Evolutionary conservation across 1,140 invertebrate species (phyloP), one percentile per base, ranked within the genome.

Genomic region (Meloidogyne exigua): DNA sequence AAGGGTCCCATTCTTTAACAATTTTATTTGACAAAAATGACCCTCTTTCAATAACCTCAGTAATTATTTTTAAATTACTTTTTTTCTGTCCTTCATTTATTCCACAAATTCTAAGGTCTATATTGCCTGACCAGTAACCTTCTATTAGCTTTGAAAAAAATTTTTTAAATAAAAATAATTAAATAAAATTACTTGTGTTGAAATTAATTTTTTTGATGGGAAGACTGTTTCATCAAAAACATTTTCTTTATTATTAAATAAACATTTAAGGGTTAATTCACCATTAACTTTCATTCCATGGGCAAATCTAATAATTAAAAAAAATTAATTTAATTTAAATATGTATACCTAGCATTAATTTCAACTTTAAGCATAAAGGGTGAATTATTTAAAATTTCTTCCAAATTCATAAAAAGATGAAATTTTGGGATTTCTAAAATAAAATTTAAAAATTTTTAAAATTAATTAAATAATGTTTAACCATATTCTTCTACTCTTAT

Each of bases 241-340:
- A 28, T 9, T 68, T 68, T 68, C 66, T 32, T 23, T 25, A 73
- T 73, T n/a, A 23, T 36, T 0, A 73, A 23, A 2, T 12, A 65
- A 57, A 64, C 72, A 73, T 0, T 25, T 26, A 25, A 73, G 11
- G 0, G 72, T 62, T 36, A 73, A 64, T 57, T 73, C 72, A 39
- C 72, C 72, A n/a, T 26, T 73, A 23, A 73, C 72, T 21, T 39
- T 62, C 72, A 73, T 26, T 73, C 72, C 72, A 32, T 73, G 72
- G 7, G 72, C 72, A 73, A 73, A 73, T 57, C 72, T 71, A 32
- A 71, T 70, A 15, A 32, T 12, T n/a, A 13, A 49, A 64, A n/a
- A 72, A 28, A 64, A 25, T n/a, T 21, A 49, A 13, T 21, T 13
- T 26, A 18, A 4, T 26, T 28, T 25, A 18, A 28, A 18, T 36